Evolutionary conservation across 1,140 invertebrate genomes (phyloP).

Genomic region (Solenopsis invicta): DNA sequence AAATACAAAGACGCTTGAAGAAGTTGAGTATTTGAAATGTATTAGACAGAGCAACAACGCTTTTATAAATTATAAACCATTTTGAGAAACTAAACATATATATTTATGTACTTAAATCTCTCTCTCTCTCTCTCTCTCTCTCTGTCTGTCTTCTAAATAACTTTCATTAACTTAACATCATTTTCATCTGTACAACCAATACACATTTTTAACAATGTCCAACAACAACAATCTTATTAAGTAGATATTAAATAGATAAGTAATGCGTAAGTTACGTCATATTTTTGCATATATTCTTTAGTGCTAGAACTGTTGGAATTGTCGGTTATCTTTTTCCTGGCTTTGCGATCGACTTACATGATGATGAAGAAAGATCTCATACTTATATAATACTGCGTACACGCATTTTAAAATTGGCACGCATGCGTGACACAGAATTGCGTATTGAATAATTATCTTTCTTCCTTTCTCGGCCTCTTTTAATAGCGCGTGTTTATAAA

Average conservation of each 20-base stretch:
- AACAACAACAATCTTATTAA: background rate
- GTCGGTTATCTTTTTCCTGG: constrained; percentile 38
- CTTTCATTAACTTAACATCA: no score
- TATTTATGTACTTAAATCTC: no score
- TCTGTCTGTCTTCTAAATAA: no score
- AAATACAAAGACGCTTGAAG: no score
- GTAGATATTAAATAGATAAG: background rate
- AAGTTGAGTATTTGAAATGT: no score
- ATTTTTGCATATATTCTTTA: background rate
- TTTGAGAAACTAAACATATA: no score
- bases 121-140: no score
- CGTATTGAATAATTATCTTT: constrained; percentile 29
- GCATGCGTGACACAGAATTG: constrained; percentile 59
- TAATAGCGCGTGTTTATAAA: constrained; percentile 51
- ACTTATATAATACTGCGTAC: background rate
- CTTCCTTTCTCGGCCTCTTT: background rate
- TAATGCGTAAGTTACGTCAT: background rate
- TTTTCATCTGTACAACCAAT: no score
- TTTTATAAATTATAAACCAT: no score
- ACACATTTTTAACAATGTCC: background rate
- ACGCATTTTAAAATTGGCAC: constrained; percentile 24
- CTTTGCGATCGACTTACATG: constrained; percentile 54
- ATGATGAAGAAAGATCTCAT: background rate
- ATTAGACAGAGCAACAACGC: no score
- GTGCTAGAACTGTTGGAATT: no score